Conservation (phyloP, 35 echinoderm and acorn worm species). For the Acanthaster planci region DNA sequence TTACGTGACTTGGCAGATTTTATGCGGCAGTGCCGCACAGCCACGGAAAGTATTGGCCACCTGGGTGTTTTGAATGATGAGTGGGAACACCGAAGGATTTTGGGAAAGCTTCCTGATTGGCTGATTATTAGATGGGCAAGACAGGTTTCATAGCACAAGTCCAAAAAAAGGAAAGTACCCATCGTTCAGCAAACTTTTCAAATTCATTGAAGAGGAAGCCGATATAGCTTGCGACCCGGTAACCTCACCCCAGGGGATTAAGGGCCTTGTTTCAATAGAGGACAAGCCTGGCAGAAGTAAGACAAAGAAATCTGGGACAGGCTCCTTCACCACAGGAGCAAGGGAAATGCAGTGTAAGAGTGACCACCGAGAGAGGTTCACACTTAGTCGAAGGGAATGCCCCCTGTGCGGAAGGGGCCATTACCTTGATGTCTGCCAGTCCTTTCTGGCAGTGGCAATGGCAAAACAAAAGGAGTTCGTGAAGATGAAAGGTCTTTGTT, state of each 20-base stretch:
- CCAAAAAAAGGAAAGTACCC: slow-evolving; percentile 34
- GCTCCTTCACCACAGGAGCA: background rate
- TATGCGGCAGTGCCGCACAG: slow-evolving; percentile 33
- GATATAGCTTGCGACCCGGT: slow-evolving; percentile 59
- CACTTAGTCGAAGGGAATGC: slow-evolving; percentile 20
- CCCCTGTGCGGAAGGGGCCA: slow-evolving; percentile 37
- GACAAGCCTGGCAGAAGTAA: background rate
- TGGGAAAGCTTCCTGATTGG: background rate
- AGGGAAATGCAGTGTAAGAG: background rate
- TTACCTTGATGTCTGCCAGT: slow-evolving; percentile 27
- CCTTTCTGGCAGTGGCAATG: slow-evolving; percentile 28
- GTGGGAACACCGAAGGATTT: background rate
- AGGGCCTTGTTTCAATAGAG: background rate
- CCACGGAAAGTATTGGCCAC: slow-evolving; percentile 11
- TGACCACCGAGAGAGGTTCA: too few species aligned
- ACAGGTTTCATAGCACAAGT: slow-evolving; percentile 9
- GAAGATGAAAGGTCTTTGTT: slow-evolving; percentile 50
- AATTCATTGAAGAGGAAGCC: slow-evolving; percentile 54
- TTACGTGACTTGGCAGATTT: slow-evolving; percentile 65
- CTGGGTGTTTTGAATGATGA: background rate
- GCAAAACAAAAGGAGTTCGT: slow-evolving; percentile 33
- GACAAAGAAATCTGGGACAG: background rate
- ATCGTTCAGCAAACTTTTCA: slow-evolving; percentile 42
- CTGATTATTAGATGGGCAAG: slow-evolving; percentile 6
- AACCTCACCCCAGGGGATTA: slow-evolving; percentile 43